Percentiles rank a stretch among this genome's conserved stretches.
Conservation (phyloP, 2,113 vertebrate species). For the Podocnemis expansa region DNA sequence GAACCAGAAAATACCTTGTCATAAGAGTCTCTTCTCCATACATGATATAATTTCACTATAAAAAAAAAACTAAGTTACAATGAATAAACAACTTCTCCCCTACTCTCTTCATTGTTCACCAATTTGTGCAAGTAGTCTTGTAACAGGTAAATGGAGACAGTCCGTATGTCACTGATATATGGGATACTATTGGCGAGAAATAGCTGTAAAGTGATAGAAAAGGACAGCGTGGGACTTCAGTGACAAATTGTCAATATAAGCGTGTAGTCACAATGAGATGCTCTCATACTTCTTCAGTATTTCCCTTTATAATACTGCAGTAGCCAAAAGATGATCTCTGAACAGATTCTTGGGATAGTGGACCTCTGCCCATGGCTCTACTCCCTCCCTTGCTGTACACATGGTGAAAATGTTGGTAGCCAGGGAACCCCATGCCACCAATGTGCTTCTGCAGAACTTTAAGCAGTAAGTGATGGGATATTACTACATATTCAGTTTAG, state of each 20-base stretch:
- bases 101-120: neutral
- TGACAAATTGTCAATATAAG: neutral
- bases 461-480: neutral
- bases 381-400: fast-evolving
- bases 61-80: neutral
- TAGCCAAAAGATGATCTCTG: neutral
- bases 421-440: fast-evolving
- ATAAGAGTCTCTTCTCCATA: neutral
- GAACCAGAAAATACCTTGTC: neutral
- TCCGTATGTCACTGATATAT: neutral
- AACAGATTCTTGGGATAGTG: neutral
- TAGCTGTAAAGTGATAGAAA: neutral
- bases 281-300: neutral
- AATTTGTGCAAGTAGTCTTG: neutral
- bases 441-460: neutral
- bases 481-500: fast-evolving
- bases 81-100: neutral
- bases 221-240: neutral
- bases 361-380: neutral
- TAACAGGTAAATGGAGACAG: neutral
- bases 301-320: neutral
- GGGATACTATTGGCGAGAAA: neutral
- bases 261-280: neutral
- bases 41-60: neutral
- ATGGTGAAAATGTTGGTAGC: neutral